phyloP scores from a whole-genome alignment of 2,113 vertebrate genomes.

The Pristiophorus japonicus region DNA sequence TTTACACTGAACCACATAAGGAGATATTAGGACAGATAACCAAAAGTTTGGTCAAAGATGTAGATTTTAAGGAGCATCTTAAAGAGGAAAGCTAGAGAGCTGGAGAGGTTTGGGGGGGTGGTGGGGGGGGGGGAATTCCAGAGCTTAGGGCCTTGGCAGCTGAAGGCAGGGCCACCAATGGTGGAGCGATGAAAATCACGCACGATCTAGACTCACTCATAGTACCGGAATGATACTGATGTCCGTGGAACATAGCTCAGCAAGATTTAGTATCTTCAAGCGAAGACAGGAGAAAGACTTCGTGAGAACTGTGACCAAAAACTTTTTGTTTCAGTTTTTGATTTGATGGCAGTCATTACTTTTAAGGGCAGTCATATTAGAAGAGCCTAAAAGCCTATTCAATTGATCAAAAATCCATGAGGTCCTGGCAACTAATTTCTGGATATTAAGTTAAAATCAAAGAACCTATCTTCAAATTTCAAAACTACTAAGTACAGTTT shows the following conservation, averaged over 20 bases:
- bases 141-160: neutral
- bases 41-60: neutral
- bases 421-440: neutral
- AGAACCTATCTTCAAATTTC: neutral
- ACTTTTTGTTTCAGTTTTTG: neutral
- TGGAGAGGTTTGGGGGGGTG: neutral
- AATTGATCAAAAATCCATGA: neutral
- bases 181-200: neutral
- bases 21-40: neutral
- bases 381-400: neutral
- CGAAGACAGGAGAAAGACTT: neutral
- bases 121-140: neutral
- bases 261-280: neutral
- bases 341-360: neutral
- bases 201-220: neutral
- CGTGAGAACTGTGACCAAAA: neutral
- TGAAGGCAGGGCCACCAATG: neutral
- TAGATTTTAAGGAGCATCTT: neutral
- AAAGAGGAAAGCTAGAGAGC: neutral
- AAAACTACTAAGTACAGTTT: neutral
- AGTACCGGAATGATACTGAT: neutral
- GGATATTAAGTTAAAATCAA: neutral
- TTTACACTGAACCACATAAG: neutral
- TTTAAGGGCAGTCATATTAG: neutral
- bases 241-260: neutral